Base-by-base conservation (phyloP, 2,797 vertebrate species). In the Aeoliscus strigatus region DNA sequence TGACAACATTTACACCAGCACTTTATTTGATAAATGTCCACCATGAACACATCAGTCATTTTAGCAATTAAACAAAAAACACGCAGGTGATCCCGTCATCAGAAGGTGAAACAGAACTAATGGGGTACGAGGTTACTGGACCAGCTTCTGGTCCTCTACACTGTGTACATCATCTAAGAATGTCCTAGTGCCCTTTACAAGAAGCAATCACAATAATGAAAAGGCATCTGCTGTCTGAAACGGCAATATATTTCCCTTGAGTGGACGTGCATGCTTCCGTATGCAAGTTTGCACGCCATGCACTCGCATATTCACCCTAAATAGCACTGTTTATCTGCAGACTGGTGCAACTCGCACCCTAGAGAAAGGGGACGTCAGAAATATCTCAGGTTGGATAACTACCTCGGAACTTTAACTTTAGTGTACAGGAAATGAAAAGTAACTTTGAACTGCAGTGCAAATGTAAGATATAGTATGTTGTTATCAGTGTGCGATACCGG, bases 251-350 rank as follows among this genome's bases (percentile, higher is more conserved):
- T 80, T 82, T 79, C 71, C 70, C 71, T 12, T 0, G 31, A 65
- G 71, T 24, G 50, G 33, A 53, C 51, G 23, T 30, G 42, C 32
- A 62, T 44, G 65, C 66, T 66, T 74, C 49, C 55, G 62, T 46
- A 67, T 74, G 56, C 60, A 53, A 51, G 58, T 75, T 70, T 57
- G 56, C 29, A 39, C 53, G 46, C 26, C 30, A 42, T 25, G n/a
- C 42, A 11, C 37, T 6, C 39, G 18, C 34, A 13, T 27, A 23
- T 14, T 9, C 42, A 9, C 31, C 75, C 34, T 53, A 64, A 58
- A 73, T 78, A 57, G 56, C 34, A 53, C 52, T 26, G 39, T 77
- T 75, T 77, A 64, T 75, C 53, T 77, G 66, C 58, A 62, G 51
- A 48, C 50, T 31, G 23, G 48, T 28, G 9, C 55, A n/a, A n/a